Evolutionary conservation across 2,113 vertebrate genomes (phyloP).

Genomic region (Columbina picui): DNA sequence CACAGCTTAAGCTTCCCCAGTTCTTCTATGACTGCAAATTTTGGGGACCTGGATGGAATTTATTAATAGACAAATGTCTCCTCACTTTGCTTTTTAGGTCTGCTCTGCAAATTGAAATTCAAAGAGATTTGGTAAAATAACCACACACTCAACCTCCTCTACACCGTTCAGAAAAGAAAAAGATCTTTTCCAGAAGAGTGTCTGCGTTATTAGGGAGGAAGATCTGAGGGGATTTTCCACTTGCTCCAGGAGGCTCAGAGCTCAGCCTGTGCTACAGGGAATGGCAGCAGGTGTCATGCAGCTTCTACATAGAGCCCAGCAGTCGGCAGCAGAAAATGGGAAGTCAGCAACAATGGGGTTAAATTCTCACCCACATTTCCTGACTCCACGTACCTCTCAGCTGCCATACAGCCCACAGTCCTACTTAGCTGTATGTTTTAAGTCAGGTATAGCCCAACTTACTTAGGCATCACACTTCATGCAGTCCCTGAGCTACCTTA

Average conservation of each 20-base stretch:
- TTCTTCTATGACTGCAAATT: background rate
- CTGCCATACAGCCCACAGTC: background rate
- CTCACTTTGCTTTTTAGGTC: background rate
- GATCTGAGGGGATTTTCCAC: background rate
- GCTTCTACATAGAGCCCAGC: background rate
- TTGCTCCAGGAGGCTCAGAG: background rate
- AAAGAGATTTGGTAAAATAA: background rate
- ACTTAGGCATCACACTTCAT: background rate
- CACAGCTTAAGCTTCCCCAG: background rate
- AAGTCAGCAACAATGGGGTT: background rate
- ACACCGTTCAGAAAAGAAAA: background rate
- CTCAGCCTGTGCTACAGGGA: background rate
- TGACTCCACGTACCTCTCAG: background rate
- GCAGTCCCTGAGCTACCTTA: background rate
- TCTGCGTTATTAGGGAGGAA: background rate
- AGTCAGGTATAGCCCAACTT: background rate
- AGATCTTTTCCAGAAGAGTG: background rate
- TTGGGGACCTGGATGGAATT: background rate
- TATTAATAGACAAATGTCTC: background rate
- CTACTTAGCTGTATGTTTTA: background rate
- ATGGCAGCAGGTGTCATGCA: background rate
- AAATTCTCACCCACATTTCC: background rate
- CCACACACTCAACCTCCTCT: background rate
- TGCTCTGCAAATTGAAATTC: background rate
- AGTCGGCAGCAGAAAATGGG: background rate